These are phyloP conservation scores for Cassiopea xamachana DNA, from an alignment of 30 jellyfish, hydroid and myxozoan genomes.

Conservation along the genomic window DNA sequence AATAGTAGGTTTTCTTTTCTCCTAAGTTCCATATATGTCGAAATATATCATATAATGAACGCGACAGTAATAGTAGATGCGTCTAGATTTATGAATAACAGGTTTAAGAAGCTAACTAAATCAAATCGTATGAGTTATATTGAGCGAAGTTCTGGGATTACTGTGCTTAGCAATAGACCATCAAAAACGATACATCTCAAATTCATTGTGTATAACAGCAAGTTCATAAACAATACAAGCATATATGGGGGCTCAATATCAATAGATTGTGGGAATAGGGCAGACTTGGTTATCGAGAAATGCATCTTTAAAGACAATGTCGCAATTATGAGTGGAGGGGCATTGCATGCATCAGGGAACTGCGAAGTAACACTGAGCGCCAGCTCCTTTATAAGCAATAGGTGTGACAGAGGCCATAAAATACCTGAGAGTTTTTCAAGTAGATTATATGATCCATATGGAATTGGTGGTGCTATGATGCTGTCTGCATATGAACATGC, in stretches of 20 bases:
- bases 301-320: background rate
- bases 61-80: background rate
- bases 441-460: background rate
- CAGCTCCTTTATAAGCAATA: constrained; percentile 4
- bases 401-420: background rate
- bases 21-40: background rate
- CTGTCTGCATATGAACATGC: background rate
- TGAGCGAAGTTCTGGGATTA: background rate
- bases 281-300: background rate
- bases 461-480: constrained; percentile 27
- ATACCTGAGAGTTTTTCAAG: background rate
- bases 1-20: background rate
- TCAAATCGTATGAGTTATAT: background rate
- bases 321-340: constrained; percentile 21
- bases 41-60: background rate
- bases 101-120: background rate
- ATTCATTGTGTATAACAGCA: background rate
- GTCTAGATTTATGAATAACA: background rate
- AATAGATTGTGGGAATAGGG: background rate
- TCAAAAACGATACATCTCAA: background rate
- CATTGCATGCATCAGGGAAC: background rate
- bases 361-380: background rate
- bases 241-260: background rate
- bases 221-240: constrained; percentile 22
- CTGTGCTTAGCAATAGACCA: background rate